Evolutionary conservation across 2,888 invertebrate species (phyloP).

Genomic region (Polymixis flavicincta): DNA sequence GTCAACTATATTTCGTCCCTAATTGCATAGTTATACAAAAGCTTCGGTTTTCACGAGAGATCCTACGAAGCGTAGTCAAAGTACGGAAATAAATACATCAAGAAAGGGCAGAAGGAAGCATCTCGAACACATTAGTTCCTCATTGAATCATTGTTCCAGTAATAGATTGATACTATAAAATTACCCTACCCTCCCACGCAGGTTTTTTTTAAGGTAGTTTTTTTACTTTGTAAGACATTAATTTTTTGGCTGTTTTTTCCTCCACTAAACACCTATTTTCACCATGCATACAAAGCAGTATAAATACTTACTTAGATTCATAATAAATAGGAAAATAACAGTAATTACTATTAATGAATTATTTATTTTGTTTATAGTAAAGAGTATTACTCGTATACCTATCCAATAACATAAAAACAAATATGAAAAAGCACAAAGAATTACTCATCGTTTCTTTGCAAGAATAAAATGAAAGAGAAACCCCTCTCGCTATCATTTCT

Average conservation of each 20-base stretch:
- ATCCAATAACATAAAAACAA: background rate
- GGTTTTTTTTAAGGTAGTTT: background rate
- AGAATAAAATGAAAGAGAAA: conserved; percentile 40
- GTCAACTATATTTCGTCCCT: background rate
- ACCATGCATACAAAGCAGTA: background rate
- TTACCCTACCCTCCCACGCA: background rate
- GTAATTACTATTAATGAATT: too few relatives aligned
- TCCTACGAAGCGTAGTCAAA: background rate
- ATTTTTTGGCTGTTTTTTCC: background rate
- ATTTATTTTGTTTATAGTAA: too few relatives aligned
- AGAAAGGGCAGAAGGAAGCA: background rate
- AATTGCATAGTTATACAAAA: background rate
- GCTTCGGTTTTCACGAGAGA: background rate
- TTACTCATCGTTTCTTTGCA: background rate
- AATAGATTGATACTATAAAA: background rate
- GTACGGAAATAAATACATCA: background rate
- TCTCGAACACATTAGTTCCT: background rate
- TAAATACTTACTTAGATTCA: background rate
- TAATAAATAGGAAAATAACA: background rate
- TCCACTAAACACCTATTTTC: background rate
- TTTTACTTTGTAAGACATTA: too few relatives aligned
- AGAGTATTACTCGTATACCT: too few relatives aligned
- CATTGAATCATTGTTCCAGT: background rate
- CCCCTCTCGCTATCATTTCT: conserved; percentile 30
- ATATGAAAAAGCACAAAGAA: background rate